A percentile compares a stretch with the other conserved stretches of the same genome.
Evolutionary conservation across 2,888 invertebrate genomes (phyloP).

Genomic region (Pseudolycoriella hygida): DNA sequence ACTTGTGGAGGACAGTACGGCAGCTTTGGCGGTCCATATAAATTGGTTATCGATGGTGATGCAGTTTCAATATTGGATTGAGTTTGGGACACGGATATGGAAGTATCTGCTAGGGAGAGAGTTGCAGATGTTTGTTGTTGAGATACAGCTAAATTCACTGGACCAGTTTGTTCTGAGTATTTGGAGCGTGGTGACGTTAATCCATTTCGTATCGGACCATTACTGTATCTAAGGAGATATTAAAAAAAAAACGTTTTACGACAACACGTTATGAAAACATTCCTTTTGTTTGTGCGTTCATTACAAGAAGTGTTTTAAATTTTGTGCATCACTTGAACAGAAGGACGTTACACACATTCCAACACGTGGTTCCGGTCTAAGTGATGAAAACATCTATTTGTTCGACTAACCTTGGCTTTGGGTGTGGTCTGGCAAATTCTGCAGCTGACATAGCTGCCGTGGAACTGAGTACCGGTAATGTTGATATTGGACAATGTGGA

Average conservation of each 20-base stretch:
- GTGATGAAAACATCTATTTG: not conserved
- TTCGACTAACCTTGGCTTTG: conserved; percentile 14
- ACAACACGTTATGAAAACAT: not conserved
- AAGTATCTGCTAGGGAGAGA: not conserved
- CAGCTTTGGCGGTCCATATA: conserved; percentile 12
- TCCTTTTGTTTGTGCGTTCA: too few species aligned
- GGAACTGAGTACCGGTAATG: conserved; percentile 6
- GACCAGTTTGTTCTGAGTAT: conserved; percentile 15
- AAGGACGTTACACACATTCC: too few species aligned
- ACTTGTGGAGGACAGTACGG: conserved; percentile 11
- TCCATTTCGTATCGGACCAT: conserved; percentile 4
- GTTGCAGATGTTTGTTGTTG: conserved; percentile 5
- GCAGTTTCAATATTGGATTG: conserved; percentile 2
- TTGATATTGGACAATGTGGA: conserved; percentile 2
- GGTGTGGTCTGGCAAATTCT: conserved; percentile 19
- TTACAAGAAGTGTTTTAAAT: too few species aligned
- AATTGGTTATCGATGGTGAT: conserved; percentile 1
- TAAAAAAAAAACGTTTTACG: not conserved
- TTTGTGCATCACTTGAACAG: too few species aligned
- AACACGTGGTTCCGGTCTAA: not conserved
- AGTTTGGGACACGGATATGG: not conserved
- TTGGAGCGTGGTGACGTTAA: conserved; percentile 7
- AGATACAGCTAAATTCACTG: conserved; percentile 16
- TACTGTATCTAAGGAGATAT: conserved; percentile 3
- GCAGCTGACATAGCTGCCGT: conserved; percentile 14